Conservation (phyloP, 2,888 invertebrate genomes). For the Dryococelus australis region DNA sequence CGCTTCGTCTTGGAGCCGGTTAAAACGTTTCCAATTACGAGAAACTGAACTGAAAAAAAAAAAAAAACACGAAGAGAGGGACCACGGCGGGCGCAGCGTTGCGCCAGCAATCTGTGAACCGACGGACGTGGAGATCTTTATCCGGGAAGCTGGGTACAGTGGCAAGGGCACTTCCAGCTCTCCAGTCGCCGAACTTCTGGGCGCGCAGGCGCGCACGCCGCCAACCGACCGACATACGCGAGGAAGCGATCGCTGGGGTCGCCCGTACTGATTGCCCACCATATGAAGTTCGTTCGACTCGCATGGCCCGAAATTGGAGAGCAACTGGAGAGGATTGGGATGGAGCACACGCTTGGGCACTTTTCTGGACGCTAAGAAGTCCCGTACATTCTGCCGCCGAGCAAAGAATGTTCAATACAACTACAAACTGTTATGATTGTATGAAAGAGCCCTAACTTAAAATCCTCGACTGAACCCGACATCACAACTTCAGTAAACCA, state of each 20-base stretch:
- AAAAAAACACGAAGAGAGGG: not conserved
- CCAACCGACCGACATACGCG: not conserved
- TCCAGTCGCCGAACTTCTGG: not conserved
- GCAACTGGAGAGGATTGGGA: no score
- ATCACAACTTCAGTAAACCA: no score
- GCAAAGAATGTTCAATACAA: no score
- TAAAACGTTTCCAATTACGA: conserved; percentile 7
- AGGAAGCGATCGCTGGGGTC: not conserved
- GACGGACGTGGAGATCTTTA: not conserved
- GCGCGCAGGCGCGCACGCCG: not conserved
- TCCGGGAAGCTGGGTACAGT: not conserved
- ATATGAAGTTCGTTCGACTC: no score
- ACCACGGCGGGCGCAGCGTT: not conserved
- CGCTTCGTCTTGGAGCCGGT: not conserved
- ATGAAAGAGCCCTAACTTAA: no score
- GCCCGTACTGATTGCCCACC: no score
- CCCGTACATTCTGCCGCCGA: no score
- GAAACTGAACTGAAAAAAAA: not conserved
- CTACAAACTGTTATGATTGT: no score
- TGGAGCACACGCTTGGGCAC: no score
- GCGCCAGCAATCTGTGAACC: not conserved
- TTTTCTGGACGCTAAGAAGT: no score
- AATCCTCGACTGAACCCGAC: no score
- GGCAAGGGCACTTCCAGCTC: not conserved
- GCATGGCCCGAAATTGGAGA: no score